Percentiles rank a stretch among this genome's conserved stretches.
phyloP scores from a whole-genome alignment of 2,888 invertebrate genomes.

The Nomada ferruginata region DNA sequence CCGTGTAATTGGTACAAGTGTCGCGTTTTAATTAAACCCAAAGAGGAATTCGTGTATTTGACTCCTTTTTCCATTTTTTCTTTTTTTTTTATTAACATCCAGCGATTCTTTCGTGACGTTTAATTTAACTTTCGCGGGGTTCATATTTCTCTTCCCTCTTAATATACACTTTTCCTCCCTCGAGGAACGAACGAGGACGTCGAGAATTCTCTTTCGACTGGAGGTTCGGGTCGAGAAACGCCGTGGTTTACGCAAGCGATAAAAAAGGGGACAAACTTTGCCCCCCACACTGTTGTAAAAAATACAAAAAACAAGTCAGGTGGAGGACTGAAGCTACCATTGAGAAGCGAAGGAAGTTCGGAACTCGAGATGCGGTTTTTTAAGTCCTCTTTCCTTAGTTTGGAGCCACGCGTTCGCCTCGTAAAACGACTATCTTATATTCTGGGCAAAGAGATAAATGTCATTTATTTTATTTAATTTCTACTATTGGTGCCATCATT shows the following conservation, averaged over 20 bases:
- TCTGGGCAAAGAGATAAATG: not conserved
- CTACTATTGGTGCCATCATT: not conserved
- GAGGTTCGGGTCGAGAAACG: not conserved
- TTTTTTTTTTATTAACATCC: not conserved
- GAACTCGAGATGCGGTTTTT: not conserved
- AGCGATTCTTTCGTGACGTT: not conserved
- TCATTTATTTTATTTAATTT: not conserved
- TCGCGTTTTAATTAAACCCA: conserved; percentile 6
- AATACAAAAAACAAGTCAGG: not conserved
- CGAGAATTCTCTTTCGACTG: not conserved
- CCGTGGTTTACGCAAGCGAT: not conserved
- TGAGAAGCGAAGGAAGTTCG: too few species aligned
- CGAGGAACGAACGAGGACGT: not conserved
- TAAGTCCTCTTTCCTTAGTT: not conserved
- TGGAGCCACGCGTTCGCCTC: conserved; percentile 1
- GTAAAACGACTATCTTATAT: not conserved
- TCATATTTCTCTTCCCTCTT: not conserved
- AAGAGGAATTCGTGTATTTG: not conserved
- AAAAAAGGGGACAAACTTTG: conserved; percentile 23
- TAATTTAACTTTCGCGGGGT: conserved; percentile 1
- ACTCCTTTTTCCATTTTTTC: not conserved
- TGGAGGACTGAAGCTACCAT: not conserved
- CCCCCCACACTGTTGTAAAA: not conserved
- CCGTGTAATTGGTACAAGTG: not conserved
- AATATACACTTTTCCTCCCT: not conserved